A percentile compares a stretch with the other conserved stretches of the same genome.
Conservation (phyloP, 2,888 invertebrate genomes). For the Sesia bembeciformis region DNA sequence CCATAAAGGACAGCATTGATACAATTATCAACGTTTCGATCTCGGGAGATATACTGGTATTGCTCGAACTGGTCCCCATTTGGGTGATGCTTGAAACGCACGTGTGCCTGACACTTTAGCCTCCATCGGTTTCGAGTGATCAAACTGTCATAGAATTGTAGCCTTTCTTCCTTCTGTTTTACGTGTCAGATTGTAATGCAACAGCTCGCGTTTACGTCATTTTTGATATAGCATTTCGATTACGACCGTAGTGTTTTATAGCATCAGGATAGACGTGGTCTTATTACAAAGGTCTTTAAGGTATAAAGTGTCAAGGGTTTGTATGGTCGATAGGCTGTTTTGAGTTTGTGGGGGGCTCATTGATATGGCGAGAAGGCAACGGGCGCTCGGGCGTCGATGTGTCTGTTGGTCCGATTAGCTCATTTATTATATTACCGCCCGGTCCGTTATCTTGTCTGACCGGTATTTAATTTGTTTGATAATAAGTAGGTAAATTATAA, state of each 20-base stretch:
- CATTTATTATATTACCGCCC: conserved; percentile 32
- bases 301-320: conserved; percentile 6
- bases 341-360: conserved; percentile 22
- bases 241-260: conserved; percentile 41
- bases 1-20: conserved; percentile 36
- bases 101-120: conserved; percentile 56
- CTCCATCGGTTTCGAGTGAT: conserved; percentile 6
- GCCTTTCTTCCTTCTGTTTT: conserved; percentile 10
- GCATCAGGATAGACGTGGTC: conserved; percentile 16
- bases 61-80: conserved; percentile 56
- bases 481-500: background rate
- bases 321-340: conserved; percentile 26
- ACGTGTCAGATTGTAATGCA: background rate
- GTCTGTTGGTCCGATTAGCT: conserved; percentile 68
- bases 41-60: conserved; percentile 21
- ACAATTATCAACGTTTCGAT: conserved; percentile 54
- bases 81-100: conserved; percentile 62
- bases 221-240: conserved; percentile 22
- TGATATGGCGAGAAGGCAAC: conserved; percentile 55
- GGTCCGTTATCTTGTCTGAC: background rate
- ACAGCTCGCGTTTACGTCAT: background rate
- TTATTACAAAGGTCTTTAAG: conserved; percentile 20
- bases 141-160: conserved; percentile 14
- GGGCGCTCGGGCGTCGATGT: conserved; percentile 46
- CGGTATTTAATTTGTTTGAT: background rate